phyloP scores from a whole-genome alignment of 2,888 invertebrate genomes.

The Dendrolimus pini region DNA sequence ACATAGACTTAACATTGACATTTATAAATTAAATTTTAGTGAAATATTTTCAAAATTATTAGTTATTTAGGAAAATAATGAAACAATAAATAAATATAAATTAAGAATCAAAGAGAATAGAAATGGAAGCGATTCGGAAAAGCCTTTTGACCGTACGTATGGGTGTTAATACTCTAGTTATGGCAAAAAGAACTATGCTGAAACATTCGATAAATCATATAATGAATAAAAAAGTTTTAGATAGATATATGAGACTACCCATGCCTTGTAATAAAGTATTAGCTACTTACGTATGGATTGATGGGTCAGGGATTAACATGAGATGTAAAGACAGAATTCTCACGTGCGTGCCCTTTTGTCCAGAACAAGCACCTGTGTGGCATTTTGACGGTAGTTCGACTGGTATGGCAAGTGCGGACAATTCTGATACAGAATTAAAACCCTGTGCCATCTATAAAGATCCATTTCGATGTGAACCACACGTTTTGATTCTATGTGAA shows the following conservation, averaged over 20 bases:
- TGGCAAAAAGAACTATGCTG: conserved; percentile 37
- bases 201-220: conserved; percentile 63
- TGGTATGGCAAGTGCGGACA: conserved; percentile 86
- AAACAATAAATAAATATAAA: neutral
- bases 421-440: conserved; percentile 92
- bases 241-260: conserved; percentile 74
- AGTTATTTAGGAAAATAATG: too few relatives aligned
- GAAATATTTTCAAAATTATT: too few relatives aligned
- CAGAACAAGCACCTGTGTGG: conserved; percentile 83
- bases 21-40: too few relatives aligned
- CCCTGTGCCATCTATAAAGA: conserved; percentile 93
- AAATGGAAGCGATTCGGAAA: conserved; percentile 3
- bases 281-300: conserved; percentile 87
- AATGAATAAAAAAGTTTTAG: conserved; percentile 62
- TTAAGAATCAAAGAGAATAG: conserved; percentile 3
- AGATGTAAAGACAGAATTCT: conserved; percentile 82
- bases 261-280: conserved; percentile 77
- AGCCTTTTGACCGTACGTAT: neutral
- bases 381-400: conserved; percentile 96
- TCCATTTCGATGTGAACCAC: conserved; percentile 92
- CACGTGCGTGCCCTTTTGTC: conserved; percentile 76
- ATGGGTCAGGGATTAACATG: conserved; percentile 84
- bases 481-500: conserved; percentile 91
- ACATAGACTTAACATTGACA: too few relatives aligned
- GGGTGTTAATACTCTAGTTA: neutral